Percentiles rank a stretch among this genome's conserved stretches.
phyloP scores from a whole-genome alignment of 2,797 vertebrate species.

The Valencia hispanica region DNA sequence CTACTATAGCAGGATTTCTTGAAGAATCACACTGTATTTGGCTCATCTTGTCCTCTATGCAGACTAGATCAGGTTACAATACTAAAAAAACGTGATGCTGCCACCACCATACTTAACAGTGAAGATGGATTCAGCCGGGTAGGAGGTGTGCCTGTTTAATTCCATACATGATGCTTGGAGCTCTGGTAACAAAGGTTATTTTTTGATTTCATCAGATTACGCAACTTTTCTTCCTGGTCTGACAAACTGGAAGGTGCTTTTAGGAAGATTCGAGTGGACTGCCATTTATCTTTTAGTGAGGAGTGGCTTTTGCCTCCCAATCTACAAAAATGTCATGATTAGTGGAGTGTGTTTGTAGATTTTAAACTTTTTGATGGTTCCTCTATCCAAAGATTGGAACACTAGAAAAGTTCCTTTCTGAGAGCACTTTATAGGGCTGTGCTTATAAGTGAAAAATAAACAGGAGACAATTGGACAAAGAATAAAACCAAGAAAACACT shows the following conservation, averaged over 20 bases:
- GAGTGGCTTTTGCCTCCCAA: no score
- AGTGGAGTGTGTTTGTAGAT: background rate
- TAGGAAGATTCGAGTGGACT: no score
- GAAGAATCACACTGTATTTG: background rate
- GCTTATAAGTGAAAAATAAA: background rate
- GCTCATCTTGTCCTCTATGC: background rate
- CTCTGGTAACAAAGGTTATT: background rate
- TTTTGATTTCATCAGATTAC: background rate
- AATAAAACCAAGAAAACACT: conserved; percentile 5
- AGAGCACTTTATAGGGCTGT: background rate
- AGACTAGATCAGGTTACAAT: background rate
- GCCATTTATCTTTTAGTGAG: no score
- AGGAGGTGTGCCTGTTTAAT: no score
- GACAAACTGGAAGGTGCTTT: no score
- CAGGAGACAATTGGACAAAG: conserved; percentile 11
- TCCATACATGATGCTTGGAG: no score
- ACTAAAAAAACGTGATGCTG: no score
- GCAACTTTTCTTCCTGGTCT: no score
- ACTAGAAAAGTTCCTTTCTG: background rate
- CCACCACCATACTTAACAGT: no score
- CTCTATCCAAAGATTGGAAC: background rate
- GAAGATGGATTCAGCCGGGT: no score
- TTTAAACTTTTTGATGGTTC: background rate
- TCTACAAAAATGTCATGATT: background rate
- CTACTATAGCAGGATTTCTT: background rate